Evolutionary conservation across 2,797 vertebrate species (phyloP), one percentile per base, ranked within the genome.

Genomic region (Gadopsis bispinosus): DNA sequence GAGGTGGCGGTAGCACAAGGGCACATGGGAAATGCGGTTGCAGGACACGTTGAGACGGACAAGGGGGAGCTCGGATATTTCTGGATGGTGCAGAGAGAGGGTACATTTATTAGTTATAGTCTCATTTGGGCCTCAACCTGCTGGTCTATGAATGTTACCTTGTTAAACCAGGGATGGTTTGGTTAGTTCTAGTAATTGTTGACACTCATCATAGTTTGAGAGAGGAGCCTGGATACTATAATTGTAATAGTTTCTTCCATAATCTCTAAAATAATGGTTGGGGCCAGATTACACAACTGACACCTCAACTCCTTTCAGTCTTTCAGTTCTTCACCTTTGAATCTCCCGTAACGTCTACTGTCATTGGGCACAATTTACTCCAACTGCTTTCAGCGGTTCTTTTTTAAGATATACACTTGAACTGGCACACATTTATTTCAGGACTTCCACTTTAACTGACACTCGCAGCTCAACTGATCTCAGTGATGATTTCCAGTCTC

Each of bases 31-130:
- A 67, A 98, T 92, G 0, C 96, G 95, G 89, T 99, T 99, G 87
- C 97, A 98, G 75, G 97, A 98, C 81, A 98, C 96, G 65, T 98
- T 97, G 20, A 98, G 94, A 1, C 96, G 96, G 20, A 97, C 95
- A 0, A 98, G 94, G 0, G 97, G 97, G 59, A 99, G 91, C 80
- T 97, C 96, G 0, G 97, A 95, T 54, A 98, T 93, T 89, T 98
- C 97, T 99, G 92, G 3, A 6, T 0, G 35, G 5, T 5, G n/a
- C n/a, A 59, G 17, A 61, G 5, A 73, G 29, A 54, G 13, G 17
- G 4, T 9, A 4, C 19, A n/a, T 31, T 1, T 45, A 54, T 62
- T 9, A 29, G 33, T 58, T 20, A 37, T 8, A 20, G 22, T 10
- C 26, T 63, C 13, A 39, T 65, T 33, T 48, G 7, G 11, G 19